These are phyloP conservation scores for Nesidiocoris tenuis DNA, from an alignment of 2,888 invertebrate genomes.

Conservation along the genomic window DNA sequence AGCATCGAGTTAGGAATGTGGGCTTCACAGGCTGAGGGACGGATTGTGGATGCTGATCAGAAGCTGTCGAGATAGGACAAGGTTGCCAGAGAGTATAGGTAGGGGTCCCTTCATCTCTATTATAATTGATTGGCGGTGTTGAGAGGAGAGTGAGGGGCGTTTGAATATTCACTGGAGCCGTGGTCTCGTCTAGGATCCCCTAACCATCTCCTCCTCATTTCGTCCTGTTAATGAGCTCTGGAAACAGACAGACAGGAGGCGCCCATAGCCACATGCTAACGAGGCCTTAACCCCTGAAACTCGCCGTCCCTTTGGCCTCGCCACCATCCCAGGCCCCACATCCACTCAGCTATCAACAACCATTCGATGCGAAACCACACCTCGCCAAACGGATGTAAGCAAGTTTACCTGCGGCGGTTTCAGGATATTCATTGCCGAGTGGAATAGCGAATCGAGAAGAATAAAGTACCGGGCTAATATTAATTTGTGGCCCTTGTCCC, in stretches of 20 bases:
- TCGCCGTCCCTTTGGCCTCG: neutral
- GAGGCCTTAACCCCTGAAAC: neutral
- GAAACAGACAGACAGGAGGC: slow-evolving; percentile 8
- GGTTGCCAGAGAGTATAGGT: neutral
- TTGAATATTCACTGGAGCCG: slow-evolving; percentile 35
- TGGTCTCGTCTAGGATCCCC: neutral
- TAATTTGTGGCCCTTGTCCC: too few species aligned
- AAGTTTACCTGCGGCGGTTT: too few species aligned
- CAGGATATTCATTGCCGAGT: too few species aligned
- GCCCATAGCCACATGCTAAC: neutral
- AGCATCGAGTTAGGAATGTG: too few species aligned
- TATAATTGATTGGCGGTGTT: slow-evolving; percentile 42
- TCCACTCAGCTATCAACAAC: neutral
- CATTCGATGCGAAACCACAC: neutral
- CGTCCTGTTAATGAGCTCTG: slow-evolving; percentile 11
- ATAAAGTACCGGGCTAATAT: too few species aligned
- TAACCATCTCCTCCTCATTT: neutral
- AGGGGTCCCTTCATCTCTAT: neutral
- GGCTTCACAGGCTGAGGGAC: too few species aligned
- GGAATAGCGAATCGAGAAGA: too few species aligned
- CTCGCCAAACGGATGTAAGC: neutral
- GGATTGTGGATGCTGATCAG: neutral
- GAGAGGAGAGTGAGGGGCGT: slow-evolving; percentile 10
- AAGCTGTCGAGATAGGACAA: neutral
- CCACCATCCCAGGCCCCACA: neutral